Base-by-base conservation (phyloP, 2,888 invertebrate genomes). In the Arrhopalites spinosus region DNA sequence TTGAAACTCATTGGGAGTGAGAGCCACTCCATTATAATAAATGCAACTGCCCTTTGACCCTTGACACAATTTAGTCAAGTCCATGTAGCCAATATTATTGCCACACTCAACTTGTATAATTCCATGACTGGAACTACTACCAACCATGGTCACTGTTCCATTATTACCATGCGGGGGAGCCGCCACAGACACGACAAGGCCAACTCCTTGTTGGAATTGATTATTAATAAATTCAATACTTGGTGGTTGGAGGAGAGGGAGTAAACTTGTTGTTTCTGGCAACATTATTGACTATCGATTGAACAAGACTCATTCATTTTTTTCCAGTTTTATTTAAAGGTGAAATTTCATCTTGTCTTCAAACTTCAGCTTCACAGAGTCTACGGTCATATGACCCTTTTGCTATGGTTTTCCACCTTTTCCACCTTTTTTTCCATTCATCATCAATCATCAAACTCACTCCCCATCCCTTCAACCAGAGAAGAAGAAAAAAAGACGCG, bases 1-100 rank as follows among this genome's bases (percentile, higher is more conserved):
- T 82, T 87, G 87, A 79, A 87, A 87, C 82, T 87, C 86, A 83
- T 87, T 87, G 2, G 87, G 87, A 1, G 87, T 87, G 61, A 86
- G 83, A 86, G 87, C 87, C 50, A 84, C 82, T 30, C 84, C 84
- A 74, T 85, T 84, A 80, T 84, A 86, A 17, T 84, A 80, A 11
- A 36, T 36, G 11, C 36, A 36, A 36, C 36, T 36, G 36, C 36
- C 36, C 36, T 36, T 36, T 3, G 36, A 36, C 3, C 36, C 36
- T 11, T 86, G 85, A 80, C 85, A 86, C 66, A 86, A 83, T 72
- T 83, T 83, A 20, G 85, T 84, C 77, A 86, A 79, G 81, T 86
- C 86, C 82, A 86, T 82, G 23, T 74, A 63, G 8, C 73, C 82
- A 59, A 78, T 76, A 73, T 82, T 82, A 66, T 78, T 77, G 43